Evolutionary conservation across 2,113 vertebrate genomes (phyloP).

Genomic region (Mungos mungo): DNA sequence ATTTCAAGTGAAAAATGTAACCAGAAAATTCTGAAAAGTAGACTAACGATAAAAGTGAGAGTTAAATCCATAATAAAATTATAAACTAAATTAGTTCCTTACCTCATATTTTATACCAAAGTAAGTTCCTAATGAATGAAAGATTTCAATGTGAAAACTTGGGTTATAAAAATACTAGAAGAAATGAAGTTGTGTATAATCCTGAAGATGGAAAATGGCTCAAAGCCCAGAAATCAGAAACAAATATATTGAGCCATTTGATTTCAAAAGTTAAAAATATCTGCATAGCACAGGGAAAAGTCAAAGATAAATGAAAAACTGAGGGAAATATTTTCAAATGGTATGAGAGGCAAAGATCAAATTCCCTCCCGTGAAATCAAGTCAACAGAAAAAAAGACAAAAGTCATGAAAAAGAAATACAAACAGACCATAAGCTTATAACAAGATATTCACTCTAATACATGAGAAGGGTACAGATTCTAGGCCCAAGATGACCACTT

Average conservation of each 20-base stretch:
- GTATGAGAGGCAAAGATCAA: neutral
- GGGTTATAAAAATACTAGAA: neutral
- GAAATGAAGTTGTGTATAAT: neutral
- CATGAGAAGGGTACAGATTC: neutral
- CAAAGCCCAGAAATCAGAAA: neutral
- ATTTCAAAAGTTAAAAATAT: neutral
- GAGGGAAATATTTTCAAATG: neutral
- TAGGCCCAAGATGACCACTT: neutral
- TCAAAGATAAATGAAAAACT: neutral
- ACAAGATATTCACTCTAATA: neutral
- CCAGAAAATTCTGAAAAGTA: constrained; percentile 13
- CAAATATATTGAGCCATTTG: neutral
- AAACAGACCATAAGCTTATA: neutral
- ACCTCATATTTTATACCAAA: constrained; percentile 20
- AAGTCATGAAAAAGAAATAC: neutral
- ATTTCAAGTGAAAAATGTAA: constrained; percentile 36
- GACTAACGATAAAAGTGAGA: neutral
- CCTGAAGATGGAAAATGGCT: neutral
- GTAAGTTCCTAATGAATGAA: constrained; percentile 11
- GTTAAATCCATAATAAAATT: neutral
- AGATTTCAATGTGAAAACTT: constrained; percentile 16
- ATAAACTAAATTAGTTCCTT: neutral
- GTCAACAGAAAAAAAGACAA: neutral
- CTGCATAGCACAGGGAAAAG: neutral
- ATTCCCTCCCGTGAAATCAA: neutral